Base-by-base conservation (phyloP, 1,140 invertebrate genomes). In the Batillaria attramentaria region DNA sequence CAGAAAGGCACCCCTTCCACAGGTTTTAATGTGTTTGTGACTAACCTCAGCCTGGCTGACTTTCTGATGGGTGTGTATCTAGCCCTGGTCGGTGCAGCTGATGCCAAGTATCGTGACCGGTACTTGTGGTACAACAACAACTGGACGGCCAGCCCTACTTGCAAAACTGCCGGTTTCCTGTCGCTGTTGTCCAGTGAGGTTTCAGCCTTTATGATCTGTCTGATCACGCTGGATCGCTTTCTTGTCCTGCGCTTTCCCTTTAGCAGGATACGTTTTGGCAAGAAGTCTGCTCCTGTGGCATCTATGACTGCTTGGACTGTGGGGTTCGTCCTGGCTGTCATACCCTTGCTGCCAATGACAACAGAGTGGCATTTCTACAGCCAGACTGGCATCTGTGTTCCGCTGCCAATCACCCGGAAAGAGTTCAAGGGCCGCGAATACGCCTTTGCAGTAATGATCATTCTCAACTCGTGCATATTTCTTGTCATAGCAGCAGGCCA, bases 21-120 rank as follows among this genome's bases (percentile, higher is more conserved):
- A 6, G 57, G 65, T 20, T 74, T 81, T 28, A 72, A 54, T 28
- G 43, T 82, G 0, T 84, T 85, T 33, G 76, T 86, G 31, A 72
- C 80, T 16, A 85, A 87, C 72, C 73, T 88, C 10, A 78, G 78
- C 28, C 3, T 86, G 37, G 79, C 86, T 41, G 87, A 88, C 68
- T 79, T 87, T 41, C 43, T 86, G 35, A 88, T 87, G 87, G 87
- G 87, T 3, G 46, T 88, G 8, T 88, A 88, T 50, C 54, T 88
- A 50, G 43, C 82, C 3, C 81, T 86, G 20, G 84, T 88, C 33
- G 86, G 83, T 10, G 39, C 79, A 3, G 82, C 83, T 10, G 87
- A 88, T 60, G 39, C 66, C 24, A 42, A 72, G 8, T 87, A 83
- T 65, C 62, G 81, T 35, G 85, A 84, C n/a, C 37, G 43, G 4